Evolutionary conservation across 2,797 vertebrate species (phyloP).

Genomic region (Cuniculus paca): DNA sequence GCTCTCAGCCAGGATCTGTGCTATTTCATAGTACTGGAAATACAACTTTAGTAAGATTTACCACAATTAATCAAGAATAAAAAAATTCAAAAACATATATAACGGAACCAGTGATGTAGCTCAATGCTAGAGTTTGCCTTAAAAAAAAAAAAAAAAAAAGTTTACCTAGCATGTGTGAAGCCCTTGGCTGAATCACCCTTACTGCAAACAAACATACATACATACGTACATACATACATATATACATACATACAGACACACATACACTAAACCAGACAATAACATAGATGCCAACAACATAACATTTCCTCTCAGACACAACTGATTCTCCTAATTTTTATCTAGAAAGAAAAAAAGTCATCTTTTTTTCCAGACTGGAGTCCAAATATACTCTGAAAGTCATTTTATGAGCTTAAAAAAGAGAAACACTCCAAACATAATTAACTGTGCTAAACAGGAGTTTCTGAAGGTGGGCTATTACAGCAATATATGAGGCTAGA

Average conservation of each 20-base stretch:
- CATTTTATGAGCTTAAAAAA: constrained; percentile 50
- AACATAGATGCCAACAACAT: constrained; percentile 35
- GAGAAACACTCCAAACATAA: not conserved
- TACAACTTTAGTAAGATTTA: constrained; percentile 52
- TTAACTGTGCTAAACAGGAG: constrained; percentile 36
- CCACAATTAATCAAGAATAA: constrained; percentile 57
- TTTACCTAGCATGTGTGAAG: not conserved
- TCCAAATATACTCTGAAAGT: constrained; percentile 70
- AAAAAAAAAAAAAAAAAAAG: too few species aligned
- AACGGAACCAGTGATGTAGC: not conserved
- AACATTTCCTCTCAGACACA: constrained; percentile 38
- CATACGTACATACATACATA: not conserved
- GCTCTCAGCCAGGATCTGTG: constrained; percentile 51
- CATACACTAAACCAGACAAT: constrained; percentile 11
- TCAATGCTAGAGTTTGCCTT: not conserved
- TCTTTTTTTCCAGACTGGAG: not conserved
- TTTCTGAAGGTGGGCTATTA: constrained; percentile 13
- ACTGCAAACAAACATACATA: not conserved
- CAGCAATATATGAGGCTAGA: not conserved
- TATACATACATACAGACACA: not conserved
- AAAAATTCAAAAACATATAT: constrained; percentile 69
- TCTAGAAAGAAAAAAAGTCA: constrained; percentile 23
- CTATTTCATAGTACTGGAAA: constrained; percentile 61
- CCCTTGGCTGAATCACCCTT: not conserved
- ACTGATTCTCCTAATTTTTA: constrained; percentile 20